Base-by-base conservation (phyloP, 2,888 invertebrate genomes). In the Uropetala carovei region DNA sequence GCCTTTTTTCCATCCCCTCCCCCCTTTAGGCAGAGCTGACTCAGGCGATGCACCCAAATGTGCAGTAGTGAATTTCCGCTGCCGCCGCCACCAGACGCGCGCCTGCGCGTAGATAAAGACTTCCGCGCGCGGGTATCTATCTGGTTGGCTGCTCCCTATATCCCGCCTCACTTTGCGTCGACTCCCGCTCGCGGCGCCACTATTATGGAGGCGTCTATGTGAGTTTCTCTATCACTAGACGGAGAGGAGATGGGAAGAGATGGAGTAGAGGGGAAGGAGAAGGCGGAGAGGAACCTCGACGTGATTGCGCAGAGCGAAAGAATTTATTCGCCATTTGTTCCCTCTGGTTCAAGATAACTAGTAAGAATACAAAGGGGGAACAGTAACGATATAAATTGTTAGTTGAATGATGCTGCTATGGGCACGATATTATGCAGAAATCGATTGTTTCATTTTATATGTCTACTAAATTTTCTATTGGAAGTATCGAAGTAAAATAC, bases 21-120 rank as follows among this genome's bases (percentile, higher is more conserved):
- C 13, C 75, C 75, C 68, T 68, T 58, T n/a, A 3, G 43, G 14
- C 83, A 9, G 16, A 56, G 59, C 59, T 56, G 86, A 59, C 59
- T 86, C 86, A 59, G 56, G 83, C 83, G 83, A 83, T 83, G 83
- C 83, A 58, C 57, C 43, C 84, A 18, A 59, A 85, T 60, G 86
- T 57, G 86, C 60, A 64, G 30, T 18, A 27, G 59, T 58, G 86
- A 58, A 30, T 60, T 60, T 64, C 89, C n/a, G 59, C 27, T 30
- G 60, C 16, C 56, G 27, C 58, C 85, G 85, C 85, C 85, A 86
- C 85, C 85, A 86, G 85, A 59, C 22, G 27, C 59, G 85, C 86
- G 43, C 89, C 60, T 64, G 60, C 89, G 43, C 89, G 18, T 30
- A 43, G 7, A 7, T 22, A 14, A 27, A 60, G 30, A 83, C 83